Evolutionary conservation across 2,113 vertebrate genomes (phyloP), one percentile per base, ranked within the genome.

Genomic region (Xenotilapia leptura): DNA sequence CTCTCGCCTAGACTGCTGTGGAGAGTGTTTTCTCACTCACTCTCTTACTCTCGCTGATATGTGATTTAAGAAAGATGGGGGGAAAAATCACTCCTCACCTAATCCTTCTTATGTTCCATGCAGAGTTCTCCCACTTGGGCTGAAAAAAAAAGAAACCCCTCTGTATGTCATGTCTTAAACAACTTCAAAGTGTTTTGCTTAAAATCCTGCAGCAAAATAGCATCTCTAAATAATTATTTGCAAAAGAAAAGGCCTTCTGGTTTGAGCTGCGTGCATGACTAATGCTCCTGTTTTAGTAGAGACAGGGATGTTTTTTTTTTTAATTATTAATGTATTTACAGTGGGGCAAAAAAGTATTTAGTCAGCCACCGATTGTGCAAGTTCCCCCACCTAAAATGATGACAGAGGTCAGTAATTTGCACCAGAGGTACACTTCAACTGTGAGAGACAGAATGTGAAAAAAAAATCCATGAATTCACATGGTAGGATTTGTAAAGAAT

Each of bases 41-140:
- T 82, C 79, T 86, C 60, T 80, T 11, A 54, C 77, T 82, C 36
- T 28, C 49, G 17, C 42, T 62, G 82, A 82, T 55, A 47, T 83
- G 53, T 90, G 33, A 85, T 81, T 85, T 55, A 85, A 53, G 55
- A 84, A 19, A 82, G 60, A 79, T 80, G 40, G 68, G 42, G 68
- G 60, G 4, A 0, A 0, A 9, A 86, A 89, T 84, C 13, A 7
- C 62, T 51, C 82, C 28, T 55, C 15, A 49, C 84, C 47, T 56
- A 49, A 83, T 80, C 70, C 79, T 86, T 51, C 31, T 47, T 23
- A 9, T 49, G 80, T 36, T 85, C 36, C 26, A 54, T 40, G 26
- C 55, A 60, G 12, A 36, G 26, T 33, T 38, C 49, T 33, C 21
- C 58, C 17, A 62, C 26, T 54, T 60, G 17, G 54, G n/a, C 38